Percentiles rank a stretch among this genome's conserved stretches.
phyloP scores from a whole-genome alignment of 2,797 vertebrate species.

The Centropyge bicolor region DNA sequence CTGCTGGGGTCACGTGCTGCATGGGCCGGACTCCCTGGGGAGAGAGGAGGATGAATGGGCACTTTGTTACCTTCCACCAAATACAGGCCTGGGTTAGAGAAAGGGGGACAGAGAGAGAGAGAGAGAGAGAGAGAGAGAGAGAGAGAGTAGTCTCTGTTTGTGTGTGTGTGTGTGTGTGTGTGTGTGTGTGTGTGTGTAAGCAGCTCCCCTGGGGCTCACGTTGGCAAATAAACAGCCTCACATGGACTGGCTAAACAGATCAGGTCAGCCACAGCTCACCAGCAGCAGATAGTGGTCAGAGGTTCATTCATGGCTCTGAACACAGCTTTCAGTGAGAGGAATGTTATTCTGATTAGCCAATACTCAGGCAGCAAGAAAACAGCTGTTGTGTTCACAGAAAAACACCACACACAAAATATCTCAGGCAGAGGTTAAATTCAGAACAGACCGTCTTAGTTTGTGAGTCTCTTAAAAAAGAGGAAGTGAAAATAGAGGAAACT shows the following conservation, averaged over 20 bases:
- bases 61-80: slow-evolving; percentile 81
- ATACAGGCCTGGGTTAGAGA: slow-evolving; percentile 59
- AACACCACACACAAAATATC: slow-evolving; percentile 23
- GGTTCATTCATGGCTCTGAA: slow-evolving; percentile 53
- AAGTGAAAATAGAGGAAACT: slow-evolving; percentile 19
- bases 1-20: slow-evolving; percentile 78
- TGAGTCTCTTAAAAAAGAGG: slow-evolving; percentile 3
- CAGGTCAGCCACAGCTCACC: slow-evolving; percentile 40
- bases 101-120: slow-evolving; percentile 49
- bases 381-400: slow-evolving; percentile 39
- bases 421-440: slow-evolving; percentile 40
- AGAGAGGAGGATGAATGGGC: slow-evolving; percentile 82
- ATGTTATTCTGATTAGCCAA: slow-evolving; percentile 40
- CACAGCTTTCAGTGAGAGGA: slow-evolving; percentile 45
- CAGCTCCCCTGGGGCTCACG: slow-evolving; percentile 27
- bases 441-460: slow-evolving; percentile 6
- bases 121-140: slow-evolving; percentile 56
- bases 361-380: slow-evolving; percentile 33
- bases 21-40: slow-evolving; percentile 67
- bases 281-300: slow-evolving; percentile 55
- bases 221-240: slow-evolving; percentile 56
- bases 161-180: slow-evolving; percentile 26
- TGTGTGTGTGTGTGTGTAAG: slow-evolving; percentile 31
- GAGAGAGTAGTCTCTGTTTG: slow-evolving; percentile 29
- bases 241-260: slow-evolving; percentile 60